These are phyloP conservation scores for Brachystomella parvula DNA, from an alignment of 1,140 invertebrate species.

Conservation along the genomic window DNA sequence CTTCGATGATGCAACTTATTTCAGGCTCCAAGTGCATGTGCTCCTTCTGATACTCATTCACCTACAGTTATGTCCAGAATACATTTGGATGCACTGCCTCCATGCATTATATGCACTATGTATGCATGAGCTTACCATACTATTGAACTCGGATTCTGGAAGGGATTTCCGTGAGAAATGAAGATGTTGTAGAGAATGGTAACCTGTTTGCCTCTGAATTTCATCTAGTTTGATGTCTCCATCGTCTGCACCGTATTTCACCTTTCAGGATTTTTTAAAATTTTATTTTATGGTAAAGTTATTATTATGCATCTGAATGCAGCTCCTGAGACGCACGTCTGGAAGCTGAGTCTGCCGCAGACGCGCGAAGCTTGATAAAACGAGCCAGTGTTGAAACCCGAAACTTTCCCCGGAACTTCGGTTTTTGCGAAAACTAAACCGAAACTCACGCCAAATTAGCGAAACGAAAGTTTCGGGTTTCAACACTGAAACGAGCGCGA, in stretches of 20 bases:
- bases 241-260: not conserved
- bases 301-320: too few species aligned
- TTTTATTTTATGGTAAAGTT: too few species aligned
- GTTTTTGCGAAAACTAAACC: too few species aligned
- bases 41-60: slow-evolving; percentile 77
- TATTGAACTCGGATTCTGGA: not conserved
- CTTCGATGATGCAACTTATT: slow-evolving; percentile 76
- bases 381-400: too few species aligned
- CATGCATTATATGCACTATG: not conserved
- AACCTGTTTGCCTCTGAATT: not conserved
- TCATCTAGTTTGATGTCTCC: not conserved
- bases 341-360: too few species aligned
- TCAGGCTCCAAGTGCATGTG: slow-evolving; percentile 97
- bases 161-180: not conserved
- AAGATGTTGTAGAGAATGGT: not conserved
- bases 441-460: too few species aligned
- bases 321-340: too few species aligned
- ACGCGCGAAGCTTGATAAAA: too few species aligned
- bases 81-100: not conserved
- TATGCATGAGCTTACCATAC: not conserved
- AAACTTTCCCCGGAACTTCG: too few species aligned
- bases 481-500: too few species aligned
- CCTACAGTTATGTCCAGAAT: slow-evolving; percentile 42
- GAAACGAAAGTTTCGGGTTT: too few species aligned
- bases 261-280: not conserved